phyloP scores from a whole-genome alignment of 2,888 invertebrate species.

The Nebria salina region DNA sequence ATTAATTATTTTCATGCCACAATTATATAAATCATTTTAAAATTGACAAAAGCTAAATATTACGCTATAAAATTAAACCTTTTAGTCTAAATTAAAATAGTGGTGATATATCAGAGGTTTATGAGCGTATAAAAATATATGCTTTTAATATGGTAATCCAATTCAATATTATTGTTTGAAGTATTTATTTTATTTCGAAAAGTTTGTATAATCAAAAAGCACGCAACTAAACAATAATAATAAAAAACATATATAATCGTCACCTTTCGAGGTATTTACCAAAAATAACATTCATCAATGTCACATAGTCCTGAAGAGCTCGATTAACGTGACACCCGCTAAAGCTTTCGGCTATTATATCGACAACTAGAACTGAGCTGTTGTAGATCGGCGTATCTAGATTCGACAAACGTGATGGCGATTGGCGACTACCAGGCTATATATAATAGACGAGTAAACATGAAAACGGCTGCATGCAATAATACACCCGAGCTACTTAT shows the following conservation, averaged over 20 bases:
- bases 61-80: too few relatives aligned
- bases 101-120: too few relatives aligned
- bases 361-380: neutral
- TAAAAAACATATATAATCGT: slow-evolving; percentile 26
- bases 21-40: too few relatives aligned
- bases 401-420: slow-evolving; percentile 16
- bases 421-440: slow-evolving; percentile 9
- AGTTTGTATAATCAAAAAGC: slow-evolving; percentile 7
- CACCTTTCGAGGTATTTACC: slow-evolving; percentile 2
- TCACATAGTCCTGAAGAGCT: neutral
- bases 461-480: slow-evolving; percentile 31
- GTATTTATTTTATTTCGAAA: neutral
- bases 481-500: slow-evolving; percentile 26
- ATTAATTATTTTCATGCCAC: neutral
- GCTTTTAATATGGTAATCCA: too few relatives aligned
- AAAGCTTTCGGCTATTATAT: neutral
- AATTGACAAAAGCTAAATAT: too few relatives aligned
- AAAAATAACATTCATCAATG: slow-evolving; percentile 8
- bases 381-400: slow-evolving; percentile 7
- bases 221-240: slow-evolving; percentile 39
- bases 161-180: too few relatives aligned
- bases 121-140: too few relatives aligned
- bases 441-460: slow-evolving; percentile 22
- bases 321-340: neutral
- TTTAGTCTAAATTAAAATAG: too few relatives aligned